Base-by-base conservation (phyloP, 2,113 vertebrate species). In the Collichthys lucidus region DNA sequence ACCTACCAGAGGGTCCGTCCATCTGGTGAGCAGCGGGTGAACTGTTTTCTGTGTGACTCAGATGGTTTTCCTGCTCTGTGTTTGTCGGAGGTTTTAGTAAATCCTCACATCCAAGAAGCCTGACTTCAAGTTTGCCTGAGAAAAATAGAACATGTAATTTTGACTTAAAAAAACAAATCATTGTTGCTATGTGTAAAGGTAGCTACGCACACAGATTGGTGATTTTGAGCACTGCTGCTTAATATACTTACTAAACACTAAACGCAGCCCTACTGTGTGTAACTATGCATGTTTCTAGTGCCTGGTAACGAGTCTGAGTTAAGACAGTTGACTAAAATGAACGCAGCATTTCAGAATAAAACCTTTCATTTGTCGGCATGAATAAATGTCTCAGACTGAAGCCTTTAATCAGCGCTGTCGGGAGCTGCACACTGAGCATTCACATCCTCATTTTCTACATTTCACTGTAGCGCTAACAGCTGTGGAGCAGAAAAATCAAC, bases 31-130 rank as follows among this genome's bases (percentile, higher is more conserved):
- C 71, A 15, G 74, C 42, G 0, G 70, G 19, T 11, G 84, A 60
- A 20, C 42, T 1, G n/a, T 85, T 74, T 29, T 86, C 82, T 16
- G 44, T 8, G 20, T 59, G 56, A 79, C 44, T 67, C 3, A 0
- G 44, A 7, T 17, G 15, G n/a, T 53, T 70, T 76, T 79, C 68
- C 63, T 77, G 79, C 57, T 85, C 73, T 1, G 11, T 7, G 19
- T 70, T 47, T 29, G n/a, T 47, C 56, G 1, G 22, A 62, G 86
- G 80, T 44, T 83, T 73, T 76, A 90, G 56, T 62, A 93, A 80
- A 83, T 89, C 88, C 56, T 92, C 92, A 89, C 92, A 93, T 82
- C 93, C 92, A 1, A 93, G 64, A 35, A 94, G 91, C 15, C 31
- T 57, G 15, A 94, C 85, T 74, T 93, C 91, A 69, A 94, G 89